Percentiles rank a stretch among this genome's conserved stretches.
These are phyloP conservation scores for Drosophila paucipuncta DNA, from an alignment of 2,888 invertebrate species.

Conservation along the genomic window DNA sequence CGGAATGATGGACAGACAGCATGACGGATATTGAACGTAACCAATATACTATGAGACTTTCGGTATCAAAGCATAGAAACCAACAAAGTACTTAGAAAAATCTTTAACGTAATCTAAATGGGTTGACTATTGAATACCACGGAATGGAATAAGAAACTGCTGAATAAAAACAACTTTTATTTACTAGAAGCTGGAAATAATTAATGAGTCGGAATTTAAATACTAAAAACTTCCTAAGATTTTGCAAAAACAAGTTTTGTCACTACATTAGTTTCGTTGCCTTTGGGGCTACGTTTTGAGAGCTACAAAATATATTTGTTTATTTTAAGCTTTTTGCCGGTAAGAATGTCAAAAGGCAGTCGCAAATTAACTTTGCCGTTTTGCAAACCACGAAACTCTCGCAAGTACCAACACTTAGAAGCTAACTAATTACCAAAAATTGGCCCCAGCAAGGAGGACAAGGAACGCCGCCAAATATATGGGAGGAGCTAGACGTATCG, in stretches of 20 bases:
- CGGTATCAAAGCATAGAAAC: no score
- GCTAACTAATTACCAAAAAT: conserved; percentile 66
- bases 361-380: conserved; percentile 59
- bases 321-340: conserved; percentile 8
- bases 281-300: conserved; percentile 3
- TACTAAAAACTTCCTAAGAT: neutral
- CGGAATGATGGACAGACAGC: no score
- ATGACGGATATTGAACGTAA: no score
- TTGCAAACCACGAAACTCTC: conserved; percentile 18
- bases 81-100: no score
- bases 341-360: conserved; percentile 63
- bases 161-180: neutral
- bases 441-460: conserved; percentile 15
- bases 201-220: conserved; percentile 18
- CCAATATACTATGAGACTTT: no score
- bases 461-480: neutral
- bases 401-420: conserved; percentile 48
- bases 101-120: no score
- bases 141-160: conserved; percentile 1
- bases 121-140: conserved; percentile 8
- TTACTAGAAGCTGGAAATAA: neutral
- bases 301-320: conserved; percentile 7
- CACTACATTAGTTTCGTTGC: conserved; percentile 34
- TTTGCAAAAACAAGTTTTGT: conserved; percentile 13
- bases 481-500: neutral